Percentiles rank a stretch among this genome's conserved stretches.
These are phyloP conservation scores for Acipenser oxyrinchus DNA, from an alignment of 2,797 vertebrate species.

Conservation along the genomic window DNA sequence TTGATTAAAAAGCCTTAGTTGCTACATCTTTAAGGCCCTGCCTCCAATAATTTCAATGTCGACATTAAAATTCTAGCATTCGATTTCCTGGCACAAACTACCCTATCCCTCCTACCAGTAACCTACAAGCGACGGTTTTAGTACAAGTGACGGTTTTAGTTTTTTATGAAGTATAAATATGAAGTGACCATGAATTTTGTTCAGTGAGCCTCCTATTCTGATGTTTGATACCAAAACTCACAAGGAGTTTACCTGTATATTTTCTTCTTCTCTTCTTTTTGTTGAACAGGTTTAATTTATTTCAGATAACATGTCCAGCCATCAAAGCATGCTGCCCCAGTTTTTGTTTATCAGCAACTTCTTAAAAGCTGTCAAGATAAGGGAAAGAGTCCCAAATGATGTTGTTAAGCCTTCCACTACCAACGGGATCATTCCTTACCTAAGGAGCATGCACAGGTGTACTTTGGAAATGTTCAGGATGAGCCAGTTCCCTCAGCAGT, in stretches of 20 bases:
- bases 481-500: constrained; percentile 89
- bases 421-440: constrained; percentile 77
- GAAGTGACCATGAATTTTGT: constrained; percentile 34
- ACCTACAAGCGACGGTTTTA: no score
- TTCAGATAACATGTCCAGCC: constrained; percentile 73
- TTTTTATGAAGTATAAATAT: constrained; percentile 20
- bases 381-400: constrained; percentile 84
- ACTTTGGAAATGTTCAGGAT: constrained; percentile 96
- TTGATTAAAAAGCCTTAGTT: no score
- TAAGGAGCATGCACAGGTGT: constrained; percentile 86
- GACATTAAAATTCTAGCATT: no score
- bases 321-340: constrained; percentile 87
- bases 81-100: no score
- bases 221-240: constrained; percentile 8
- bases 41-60: no score
- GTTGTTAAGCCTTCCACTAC: constrained; percentile 70
- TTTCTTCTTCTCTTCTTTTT: constrained; percentile 4
- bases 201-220: constrained; percentile 17
- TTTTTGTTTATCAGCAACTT: constrained; percentile 95
- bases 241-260: no score
- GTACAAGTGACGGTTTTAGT: neutral
- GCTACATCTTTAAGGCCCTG: no score
- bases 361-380: constrained; percentile 92
- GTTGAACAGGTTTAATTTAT: constrained; percentile 26
- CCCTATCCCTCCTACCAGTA: no score